A percentile compares a stretch with the other conserved stretches of the same genome.
phyloP scores from a whole-genome alignment of 2,888 invertebrate genomes.

The Meandrusa payeni region DNA sequence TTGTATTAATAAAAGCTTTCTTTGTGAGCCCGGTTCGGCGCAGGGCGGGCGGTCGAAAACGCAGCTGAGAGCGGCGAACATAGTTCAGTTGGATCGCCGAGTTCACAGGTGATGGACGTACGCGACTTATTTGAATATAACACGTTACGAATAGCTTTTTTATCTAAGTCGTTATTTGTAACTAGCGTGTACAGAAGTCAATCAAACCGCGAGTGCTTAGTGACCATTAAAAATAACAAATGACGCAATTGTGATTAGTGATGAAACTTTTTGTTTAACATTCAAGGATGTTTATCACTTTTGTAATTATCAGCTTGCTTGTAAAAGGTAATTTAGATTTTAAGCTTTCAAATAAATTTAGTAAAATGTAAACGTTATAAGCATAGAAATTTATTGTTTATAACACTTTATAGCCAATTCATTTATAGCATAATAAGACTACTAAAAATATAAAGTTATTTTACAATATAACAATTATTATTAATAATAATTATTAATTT shows the following conservation, averaged over 20 bases:
- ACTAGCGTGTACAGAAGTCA: conserved; percentile 31
- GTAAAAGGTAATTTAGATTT: conserved; percentile 64
- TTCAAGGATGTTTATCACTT: conserved; percentile 68
- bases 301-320: conserved; percentile 62
- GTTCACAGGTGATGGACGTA: conserved; percentile 43
- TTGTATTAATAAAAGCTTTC: conserved; percentile 61
- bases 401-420: too few relatives aligned
- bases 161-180: conserved; percentile 27
- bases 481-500: too few relatives aligned
- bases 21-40: conserved; percentile 56
- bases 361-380: too few relatives aligned
- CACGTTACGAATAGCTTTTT: conserved; percentile 38
- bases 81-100: conserved; percentile 55
- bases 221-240: conserved; percentile 21
- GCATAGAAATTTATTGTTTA: too few relatives aligned
- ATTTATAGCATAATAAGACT: too few relatives aligned
- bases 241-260: conserved; percentile 54
- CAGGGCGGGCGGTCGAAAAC: conserved; percentile 53
- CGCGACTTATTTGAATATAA: conserved; percentile 24
- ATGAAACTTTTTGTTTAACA: conserved; percentile 55
- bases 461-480: too few relatives aligned
- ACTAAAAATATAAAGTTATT: too few relatives aligned
- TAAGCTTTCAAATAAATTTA: too few relatives aligned
- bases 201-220: conserved; percentile 44
- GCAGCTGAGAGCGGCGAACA: conserved; percentile 40